Percentiles rank a stretch among this genome's conserved stretches.
phyloP scores from a whole-genome alignment of 1,140 invertebrate genomes.

The Holotrichia oblita region DNA sequence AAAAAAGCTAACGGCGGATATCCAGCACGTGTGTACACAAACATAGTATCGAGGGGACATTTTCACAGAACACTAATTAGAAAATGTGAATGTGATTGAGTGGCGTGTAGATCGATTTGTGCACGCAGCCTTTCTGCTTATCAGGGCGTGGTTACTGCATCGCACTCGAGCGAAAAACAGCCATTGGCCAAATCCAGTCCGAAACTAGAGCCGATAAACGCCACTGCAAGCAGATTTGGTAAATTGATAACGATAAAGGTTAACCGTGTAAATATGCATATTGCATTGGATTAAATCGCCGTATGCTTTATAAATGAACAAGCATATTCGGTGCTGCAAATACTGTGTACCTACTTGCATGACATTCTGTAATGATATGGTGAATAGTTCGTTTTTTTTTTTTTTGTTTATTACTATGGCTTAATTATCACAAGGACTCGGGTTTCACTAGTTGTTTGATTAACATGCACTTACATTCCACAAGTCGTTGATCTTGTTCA shows the following conservation, averaged over 20 bases:
- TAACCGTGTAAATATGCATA: neutral
- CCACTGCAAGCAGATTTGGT: neutral
- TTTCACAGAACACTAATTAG: neutral
- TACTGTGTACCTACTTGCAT: neutral
- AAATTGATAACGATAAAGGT: neutral
- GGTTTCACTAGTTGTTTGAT: no score
- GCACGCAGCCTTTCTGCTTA: constrained; percentile 15
- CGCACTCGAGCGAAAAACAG: neutral
- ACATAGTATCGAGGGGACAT: neutral
- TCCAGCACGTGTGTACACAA: neutral
- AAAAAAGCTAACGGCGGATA: no score
- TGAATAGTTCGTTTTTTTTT: no score
- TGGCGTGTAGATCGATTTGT: constrained; percentile 27
- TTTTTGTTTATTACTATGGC: no score
- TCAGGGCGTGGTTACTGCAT: constrained; percentile 17
- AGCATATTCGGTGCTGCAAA: neutral
- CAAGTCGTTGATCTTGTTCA: no score
- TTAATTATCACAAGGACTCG: no score
- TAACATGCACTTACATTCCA: no score
- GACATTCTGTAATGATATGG: neutral
- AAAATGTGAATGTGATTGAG: constrained; percentile 25
- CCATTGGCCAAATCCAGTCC: neutral
- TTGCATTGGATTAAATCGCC: neutral
- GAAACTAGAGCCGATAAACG: neutral
- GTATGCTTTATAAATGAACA: no score